These are phyloP conservation scores for Neodiprion lecontei DNA, from an alignment of 1,140 invertebrate genomes.

Conservation along the genomic window DNA sequence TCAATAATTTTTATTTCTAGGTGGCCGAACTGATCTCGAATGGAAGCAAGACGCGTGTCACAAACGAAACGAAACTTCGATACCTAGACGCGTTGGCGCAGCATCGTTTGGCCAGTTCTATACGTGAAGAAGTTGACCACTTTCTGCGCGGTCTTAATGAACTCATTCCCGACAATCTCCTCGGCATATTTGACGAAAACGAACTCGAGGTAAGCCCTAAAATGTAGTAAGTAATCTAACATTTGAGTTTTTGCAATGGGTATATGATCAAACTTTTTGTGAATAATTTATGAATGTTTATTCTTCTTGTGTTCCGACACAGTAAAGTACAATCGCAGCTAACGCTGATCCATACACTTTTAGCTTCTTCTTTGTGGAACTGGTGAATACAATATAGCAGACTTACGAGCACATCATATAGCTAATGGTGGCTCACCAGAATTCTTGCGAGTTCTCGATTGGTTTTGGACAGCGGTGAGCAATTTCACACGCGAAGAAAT, in stretches of 20 bases:
- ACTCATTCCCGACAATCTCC: slow-evolving; percentile 89
- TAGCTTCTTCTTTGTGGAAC: slow-evolving; percentile 91
- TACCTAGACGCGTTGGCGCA: slow-evolving; percentile 91
- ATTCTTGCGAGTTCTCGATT: slow-evolving; percentile 84
- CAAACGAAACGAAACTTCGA: slow-evolving; percentile 78
- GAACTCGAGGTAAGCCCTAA: slow-evolving; percentile 83
- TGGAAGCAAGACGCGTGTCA: slow-evolving; percentile 67
- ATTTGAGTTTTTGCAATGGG: slow-evolving; percentile 17
- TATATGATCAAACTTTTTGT: neutral
- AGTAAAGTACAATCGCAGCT: neutral
- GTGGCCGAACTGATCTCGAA: slow-evolving; percentile 57
- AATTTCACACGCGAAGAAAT: slow-evolving; percentile 94
- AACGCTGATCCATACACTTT: slow-evolving; percentile 38
- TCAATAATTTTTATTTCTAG: slow-evolving; percentile 27
- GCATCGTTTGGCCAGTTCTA: slow-evolving; percentile 81
- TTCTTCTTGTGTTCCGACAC: slow-evolving; percentile 38
- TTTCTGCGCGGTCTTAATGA: slow-evolving; percentile 91
- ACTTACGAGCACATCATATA: slow-evolving; percentile 88
- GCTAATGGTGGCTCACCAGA: slow-evolving; percentile 83
- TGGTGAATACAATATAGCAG: slow-evolving; percentile 89
- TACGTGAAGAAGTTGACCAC: slow-evolving; percentile 84
- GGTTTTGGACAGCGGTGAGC: slow-evolving; percentile 94
- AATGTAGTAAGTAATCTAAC: neutral
- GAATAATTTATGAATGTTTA: slow-evolving; percentile 14
- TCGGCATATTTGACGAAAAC: slow-evolving; percentile 96